Evolutionary conservation across 2,797 vertebrate genomes (phyloP).

Genomic region (Neosilurus hyrtlii): DNA sequence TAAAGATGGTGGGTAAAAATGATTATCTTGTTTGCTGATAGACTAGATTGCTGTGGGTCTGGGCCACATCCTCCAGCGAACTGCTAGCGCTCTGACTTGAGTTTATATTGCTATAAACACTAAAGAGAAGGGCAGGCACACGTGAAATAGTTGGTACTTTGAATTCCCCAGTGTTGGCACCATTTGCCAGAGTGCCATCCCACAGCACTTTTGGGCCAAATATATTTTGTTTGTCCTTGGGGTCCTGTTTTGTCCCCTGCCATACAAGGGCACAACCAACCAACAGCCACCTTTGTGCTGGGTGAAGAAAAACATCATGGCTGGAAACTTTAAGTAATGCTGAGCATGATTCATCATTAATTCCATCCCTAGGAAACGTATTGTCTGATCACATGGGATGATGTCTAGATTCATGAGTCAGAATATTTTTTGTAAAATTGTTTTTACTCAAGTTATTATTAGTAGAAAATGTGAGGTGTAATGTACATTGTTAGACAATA

Average conservation of each 20-base stretch:
- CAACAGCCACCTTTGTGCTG: constrained; percentile 13
- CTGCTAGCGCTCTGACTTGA: not conserved
- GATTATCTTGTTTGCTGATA: not conserved
- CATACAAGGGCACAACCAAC: constrained; percentile 31
- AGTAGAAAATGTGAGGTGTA: no score
- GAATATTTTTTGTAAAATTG: no score
- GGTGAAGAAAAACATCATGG: constrained; percentile 34
- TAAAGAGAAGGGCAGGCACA: not conserved
- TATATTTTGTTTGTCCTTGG: constrained; percentile 27
- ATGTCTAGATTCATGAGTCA: not conserved
- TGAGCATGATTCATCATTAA: constrained; percentile 8
- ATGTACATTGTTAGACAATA: no score
- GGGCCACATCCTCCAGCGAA: not conserved
- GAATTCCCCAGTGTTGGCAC: constrained; percentile 13
- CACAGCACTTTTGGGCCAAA: constrained; percentile 25
- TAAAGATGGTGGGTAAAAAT: not conserved
- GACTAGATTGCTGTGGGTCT: not conserved
- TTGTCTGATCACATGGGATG: constrained; percentile 21
- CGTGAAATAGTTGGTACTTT: not conserved
- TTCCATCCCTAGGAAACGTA: not conserved
- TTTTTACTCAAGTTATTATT: no score
- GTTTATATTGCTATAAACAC: constrained; percentile 2
- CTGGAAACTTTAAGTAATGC: constrained; percentile 34
- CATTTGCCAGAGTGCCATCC: not conserved
- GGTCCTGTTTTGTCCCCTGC: constrained; percentile 30